Evolutionary conservation across 2,113 vertebrate genomes (phyloP), one percentile per base, ranked within the genome.

Genomic region (Laticauda colubrina): DNA sequence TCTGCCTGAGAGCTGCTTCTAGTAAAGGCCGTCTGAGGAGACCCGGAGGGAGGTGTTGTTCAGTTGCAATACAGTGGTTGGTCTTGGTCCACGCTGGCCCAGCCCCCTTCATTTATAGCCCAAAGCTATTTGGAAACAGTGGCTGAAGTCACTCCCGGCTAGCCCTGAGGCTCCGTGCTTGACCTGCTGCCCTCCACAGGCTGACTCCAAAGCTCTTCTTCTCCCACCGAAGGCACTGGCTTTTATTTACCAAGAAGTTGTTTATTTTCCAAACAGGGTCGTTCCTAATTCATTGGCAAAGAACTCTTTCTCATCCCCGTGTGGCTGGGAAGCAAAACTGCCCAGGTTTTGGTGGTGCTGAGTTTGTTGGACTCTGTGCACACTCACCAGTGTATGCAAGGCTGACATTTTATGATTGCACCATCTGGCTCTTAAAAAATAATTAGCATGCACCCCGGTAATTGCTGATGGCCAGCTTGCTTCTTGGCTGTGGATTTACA

Each of bases 221-320:
- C 0, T 2, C 0, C 48, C 12, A 26, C 0, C 0, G 39, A 86
- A 53, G 0, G 48, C 15, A 0, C 1, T 15, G 55, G 3, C 95
- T 94, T 90, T 75, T 91, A 51, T 94, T 95, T 94, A 64, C 89
- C 23, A 2, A 56, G 26, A 0, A 53, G 26, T 0, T 43, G 89
- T 93, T 95, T 92, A 29, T 93, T 93, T 95, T 93, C 87, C 94
- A 90, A 88, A 95, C 92, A 86, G 53, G 94, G 93, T 24, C 59
- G 92, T 94, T 21, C 0, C 92, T 93, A 87, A 93, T 94, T 94
- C 93, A 93, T 90, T 93, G 93, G 61, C 0, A 0, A 94, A 91
- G 75, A 94, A 90, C 91, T 94, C 91, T 93, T 93, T 59, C 86
- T 90, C 86, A 91, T 81, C 93, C 93, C 94, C 1, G 1, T 0